Percentiles rank a stretch among this genome's conserved stretches.
These are phyloP conservation scores for Perodicticus potto DNA, from an alignment of 2,797 vertebrate species.

Conservation along the genomic window DNA sequence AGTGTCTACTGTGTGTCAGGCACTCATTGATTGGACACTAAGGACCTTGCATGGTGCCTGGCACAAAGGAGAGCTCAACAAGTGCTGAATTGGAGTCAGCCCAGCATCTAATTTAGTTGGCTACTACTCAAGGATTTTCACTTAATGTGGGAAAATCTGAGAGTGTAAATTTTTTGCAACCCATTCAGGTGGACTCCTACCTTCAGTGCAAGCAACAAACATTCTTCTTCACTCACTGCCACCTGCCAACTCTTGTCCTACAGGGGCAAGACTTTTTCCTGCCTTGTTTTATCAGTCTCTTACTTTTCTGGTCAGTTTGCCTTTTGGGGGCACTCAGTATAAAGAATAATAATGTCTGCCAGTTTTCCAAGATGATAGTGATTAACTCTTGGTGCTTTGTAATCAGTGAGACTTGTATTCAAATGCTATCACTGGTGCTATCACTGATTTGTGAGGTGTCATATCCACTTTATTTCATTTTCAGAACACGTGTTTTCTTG, in stretches of 20 bases:
- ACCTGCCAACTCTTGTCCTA: not conserved
- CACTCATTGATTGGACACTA: not conserved
- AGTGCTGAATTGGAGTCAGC: not conserved
- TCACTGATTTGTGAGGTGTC: not conserved
- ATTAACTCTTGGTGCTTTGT: not conserved
- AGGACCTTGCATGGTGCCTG: not conserved
- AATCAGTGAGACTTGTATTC: not conserved
- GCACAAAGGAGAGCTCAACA: not conserved
- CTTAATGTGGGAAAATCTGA: not conserved
- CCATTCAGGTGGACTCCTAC: not conserved
- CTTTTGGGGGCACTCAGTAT: not conserved
- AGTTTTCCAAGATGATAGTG: not conserved
- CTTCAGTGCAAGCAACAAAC: not conserved
- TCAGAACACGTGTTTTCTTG: not conserved
- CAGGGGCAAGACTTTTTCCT: not conserved
- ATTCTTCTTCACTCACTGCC: not conserved
- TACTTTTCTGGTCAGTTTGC: not conserved
- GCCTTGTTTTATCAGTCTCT: not conserved
- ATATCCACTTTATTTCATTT: not conserved
- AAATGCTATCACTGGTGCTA: not conserved
- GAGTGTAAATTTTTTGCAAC: not conserved
- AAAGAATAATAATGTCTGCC: not conserved
- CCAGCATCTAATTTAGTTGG: not conserved
- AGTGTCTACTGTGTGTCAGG: not conserved
- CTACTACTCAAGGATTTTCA: conserved; percentile 19